Base-by-base conservation (phyloP, 1,140 invertebrate species). In the Eufriesea mexicana region DNA sequence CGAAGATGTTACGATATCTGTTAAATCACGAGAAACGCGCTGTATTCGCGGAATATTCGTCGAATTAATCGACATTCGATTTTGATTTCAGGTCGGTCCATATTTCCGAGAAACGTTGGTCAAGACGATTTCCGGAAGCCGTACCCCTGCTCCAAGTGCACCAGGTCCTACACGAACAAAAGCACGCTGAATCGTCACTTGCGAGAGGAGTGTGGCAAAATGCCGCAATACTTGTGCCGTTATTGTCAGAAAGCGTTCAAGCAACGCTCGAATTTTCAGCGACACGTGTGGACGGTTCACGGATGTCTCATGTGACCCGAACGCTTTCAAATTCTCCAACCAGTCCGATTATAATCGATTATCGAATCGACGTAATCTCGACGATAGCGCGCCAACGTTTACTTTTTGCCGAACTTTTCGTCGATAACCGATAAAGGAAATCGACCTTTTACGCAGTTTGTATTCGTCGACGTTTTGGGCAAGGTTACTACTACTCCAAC, bases 181-280 rank as follows among this genome's bases (percentile, higher is more conserved):
- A 91, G 91, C 55, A 93, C 85, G 20, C 68, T 91, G 23, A 89
- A 87, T n/a, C 90, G 86, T 25, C 96, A 96, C 87, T 81, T 94
- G 47, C 91, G 94, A 23, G 95, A 94, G 85, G 95, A 96, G 86
- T 96, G 95, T 84, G 95, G 95, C 28, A 95, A 94, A 76, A 87
- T 92, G 81, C 95, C 95, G 4, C 94, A 95, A 45, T 94, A 95
- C 74, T 90, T 94, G 84, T 96, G 96, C 89, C 90, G 90, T 49
- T 91, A 94, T 75, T 96, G 95, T 83, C 86, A 90, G 0, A 92
- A 91, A 64, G 86, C 88, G 51, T 91, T 92, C 80, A 91, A 93
- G 74, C 91, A 93, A 89, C 79, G 89, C 5, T 90, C 83, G 89
- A 93, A 91, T 45, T 92, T 84, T 18, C 85, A 85, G 18, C 89